Evolutionary conservation across 2,888 invertebrate genomes (phyloP).

Genomic region (Diploptera punctata): DNA sequence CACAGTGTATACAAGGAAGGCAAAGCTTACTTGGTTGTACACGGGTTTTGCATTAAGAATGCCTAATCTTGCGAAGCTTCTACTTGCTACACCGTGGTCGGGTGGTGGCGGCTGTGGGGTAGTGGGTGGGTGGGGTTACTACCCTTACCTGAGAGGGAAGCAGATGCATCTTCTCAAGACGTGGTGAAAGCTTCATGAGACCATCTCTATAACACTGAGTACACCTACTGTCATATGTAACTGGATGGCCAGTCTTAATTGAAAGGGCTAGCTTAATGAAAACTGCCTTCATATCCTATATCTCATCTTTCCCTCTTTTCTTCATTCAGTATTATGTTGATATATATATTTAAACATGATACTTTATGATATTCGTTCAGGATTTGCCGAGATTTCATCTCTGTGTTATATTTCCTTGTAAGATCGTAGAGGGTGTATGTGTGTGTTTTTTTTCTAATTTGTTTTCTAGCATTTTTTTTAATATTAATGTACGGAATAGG

Average conservation of each 20-base stretch:
- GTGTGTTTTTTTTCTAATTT: no score
- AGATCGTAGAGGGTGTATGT: no score
- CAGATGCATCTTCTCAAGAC: slow-evolving; percentile 32
- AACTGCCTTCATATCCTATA: no score
- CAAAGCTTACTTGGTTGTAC: slow-evolving; percentile 30
- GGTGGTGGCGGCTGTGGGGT: not conserved
- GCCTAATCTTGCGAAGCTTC: slow-evolving; percentile 39
- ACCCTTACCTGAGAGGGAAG: slow-evolving; percentile 21
- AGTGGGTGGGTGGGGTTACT: not conserved
- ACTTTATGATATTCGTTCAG: no score
- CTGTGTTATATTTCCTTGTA: no score
- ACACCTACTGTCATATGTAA: slow-evolving; percentile 9
- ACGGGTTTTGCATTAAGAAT: slow-evolving; percentile 43
- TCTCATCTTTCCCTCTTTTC: no score
- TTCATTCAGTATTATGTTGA: no score
- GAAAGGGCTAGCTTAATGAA: no score
- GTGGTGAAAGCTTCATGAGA: slow-evolving; percentile 36
- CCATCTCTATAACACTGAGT: slow-evolving; percentile 13
- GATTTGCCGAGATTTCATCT: no score
- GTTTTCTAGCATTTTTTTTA: no score
- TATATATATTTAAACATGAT: no score
- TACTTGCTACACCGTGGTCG: slow-evolving; percentile 4
- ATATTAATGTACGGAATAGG: no score
- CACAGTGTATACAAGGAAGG: slow-evolving; percentile 14
- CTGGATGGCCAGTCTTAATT: not conserved